Evolutionary conservation across 2,888 invertebrate genomes (phyloP).

Genomic region (Fragum sueziense): DNA sequence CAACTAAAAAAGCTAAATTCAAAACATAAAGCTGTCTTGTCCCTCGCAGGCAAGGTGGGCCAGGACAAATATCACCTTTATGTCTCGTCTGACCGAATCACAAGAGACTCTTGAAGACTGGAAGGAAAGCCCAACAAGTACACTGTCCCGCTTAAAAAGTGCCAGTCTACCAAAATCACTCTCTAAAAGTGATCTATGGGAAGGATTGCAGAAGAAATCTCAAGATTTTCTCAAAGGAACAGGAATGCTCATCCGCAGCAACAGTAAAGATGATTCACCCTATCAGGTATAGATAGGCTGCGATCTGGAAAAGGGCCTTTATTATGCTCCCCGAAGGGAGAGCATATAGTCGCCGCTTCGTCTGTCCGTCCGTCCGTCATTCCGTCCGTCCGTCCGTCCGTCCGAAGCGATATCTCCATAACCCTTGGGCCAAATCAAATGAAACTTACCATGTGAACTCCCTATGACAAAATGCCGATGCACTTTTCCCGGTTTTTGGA

Average conservation of each 20-base stretch:
- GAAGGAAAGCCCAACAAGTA: conserved; percentile 70
- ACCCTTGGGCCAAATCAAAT: too few species aligned
- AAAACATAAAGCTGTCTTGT: conserved; percentile 8
- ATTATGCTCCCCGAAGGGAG: too few species aligned
- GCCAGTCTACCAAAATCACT: conserved; percentile 76
- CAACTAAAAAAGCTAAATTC: too few species aligned
- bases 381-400: too few species aligned
- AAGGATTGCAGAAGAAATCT: conserved; percentile 77
- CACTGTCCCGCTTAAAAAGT: conserved; percentile 71
- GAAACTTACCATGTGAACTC: too few species aligned
- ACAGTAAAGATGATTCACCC: conserved; percentile 76
- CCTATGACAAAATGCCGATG: too few species aligned
- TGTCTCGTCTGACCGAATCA: conserved; percentile 71
- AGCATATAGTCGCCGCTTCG: too few species aligned
- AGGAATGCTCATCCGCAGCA: conserved; percentile 74
- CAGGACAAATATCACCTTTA: conserved; percentile 63
- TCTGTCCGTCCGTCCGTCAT: too few species aligned
- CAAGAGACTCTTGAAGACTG: conserved; percentile 77
- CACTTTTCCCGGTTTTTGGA: too few species aligned
- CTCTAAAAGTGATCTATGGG: conserved; percentile 78
- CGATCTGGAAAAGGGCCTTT: too few species aligned
- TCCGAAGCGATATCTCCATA: too few species aligned
- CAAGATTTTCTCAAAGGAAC: conserved; percentile 77
- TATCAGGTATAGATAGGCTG: conserved; percentile 67
- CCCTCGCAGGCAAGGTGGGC: conserved; percentile 76